These are phyloP conservation scores for Uloborus plumipes DNA, from an alignment of 2,888 invertebrate species.

Conservation along the genomic window DNA sequence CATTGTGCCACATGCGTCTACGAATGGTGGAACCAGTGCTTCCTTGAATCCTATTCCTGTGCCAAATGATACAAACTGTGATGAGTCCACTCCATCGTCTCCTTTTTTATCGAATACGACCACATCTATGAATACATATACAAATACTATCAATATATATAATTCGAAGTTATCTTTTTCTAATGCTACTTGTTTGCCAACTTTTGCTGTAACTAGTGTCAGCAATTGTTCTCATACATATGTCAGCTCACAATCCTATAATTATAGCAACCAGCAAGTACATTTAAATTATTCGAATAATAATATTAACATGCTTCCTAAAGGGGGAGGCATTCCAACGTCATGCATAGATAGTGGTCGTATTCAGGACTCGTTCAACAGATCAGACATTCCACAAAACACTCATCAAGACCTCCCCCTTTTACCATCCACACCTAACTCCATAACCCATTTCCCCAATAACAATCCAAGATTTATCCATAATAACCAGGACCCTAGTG, in stretches of 20 bases:
- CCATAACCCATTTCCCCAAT: slow-evolving; percentile 2
- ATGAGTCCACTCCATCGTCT: slow-evolving; percentile 58
- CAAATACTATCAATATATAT: slow-evolving; percentile 67
- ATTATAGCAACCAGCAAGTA: slow-evolving; percentile 9
- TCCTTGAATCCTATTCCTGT: slow-evolving; percentile 38
- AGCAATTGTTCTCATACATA: slow-evolving; percentile 38
- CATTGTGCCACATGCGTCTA: slow-evolving; percentile 6
- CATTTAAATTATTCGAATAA: slow-evolving; percentile 24
- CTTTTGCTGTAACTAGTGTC: slow-evolving; percentile 51
- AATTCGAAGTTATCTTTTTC: slow-evolving; percentile 61
- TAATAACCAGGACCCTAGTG: slow-evolving; percentile 1
- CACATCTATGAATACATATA: slow-evolving; percentile 68
- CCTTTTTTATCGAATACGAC: slow-evolving; percentile 68
- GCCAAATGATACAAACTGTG: slow-evolving; percentile 52
- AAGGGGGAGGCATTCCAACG: slow-evolving; percentile 60
- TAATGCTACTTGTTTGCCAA: slow-evolving; percentile 60
- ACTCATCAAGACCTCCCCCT: slow-evolving; percentile 62
- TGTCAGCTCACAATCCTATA: slow-evolving; percentile 23
- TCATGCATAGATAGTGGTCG: slow-evolving; percentile 67
- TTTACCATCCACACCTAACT: slow-evolving; percentile 5
- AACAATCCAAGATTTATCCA: slow-evolving; percentile 4
- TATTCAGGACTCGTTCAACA: slow-evolving; percentile 65
- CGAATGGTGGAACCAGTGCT: slow-evolving; percentile 31
- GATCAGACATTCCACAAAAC: slow-evolving; percentile 49
- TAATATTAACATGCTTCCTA: slow-evolving; percentile 49